A percentile compares a stretch with the other conserved stretches of the same genome.
Conservation (phyloP, 1,140 invertebrate species). For the Caenorhabditis latens region DNA sequence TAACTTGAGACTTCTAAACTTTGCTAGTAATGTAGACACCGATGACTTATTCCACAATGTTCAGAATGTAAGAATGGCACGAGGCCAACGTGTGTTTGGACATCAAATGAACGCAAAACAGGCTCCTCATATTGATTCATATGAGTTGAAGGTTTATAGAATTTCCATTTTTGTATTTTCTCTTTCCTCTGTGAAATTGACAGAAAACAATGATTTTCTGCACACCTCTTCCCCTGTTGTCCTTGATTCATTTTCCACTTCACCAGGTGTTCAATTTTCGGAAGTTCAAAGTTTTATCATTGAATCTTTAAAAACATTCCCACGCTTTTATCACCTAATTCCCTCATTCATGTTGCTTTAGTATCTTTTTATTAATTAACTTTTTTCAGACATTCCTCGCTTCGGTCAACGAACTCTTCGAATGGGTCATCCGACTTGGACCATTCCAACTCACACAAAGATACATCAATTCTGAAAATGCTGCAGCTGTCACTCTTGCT, state of each 20-base stretch:
- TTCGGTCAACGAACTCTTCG: conserved; percentile 32
- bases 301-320: too few relatives aligned
- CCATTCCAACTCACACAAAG: conserved; percentile 34
- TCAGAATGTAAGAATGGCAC: background rate
- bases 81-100: background rate
- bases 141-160: conserved; percentile 21
- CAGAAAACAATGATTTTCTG: background rate
- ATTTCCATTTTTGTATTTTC: background rate
- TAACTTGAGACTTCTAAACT: too few relatives aligned
- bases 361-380: background rate
- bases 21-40: too few relatives aligned
- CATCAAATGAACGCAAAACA: background rate
- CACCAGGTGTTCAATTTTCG: too few relatives aligned
- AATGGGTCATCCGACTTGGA: conserved; percentile 32
- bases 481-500: conserved; percentile 12
- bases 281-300: too few relatives aligned
- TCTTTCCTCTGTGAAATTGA: background rate
- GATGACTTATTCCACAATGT: background rate
- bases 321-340: background rate
- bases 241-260: background rate
- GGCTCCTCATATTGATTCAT: conserved; percentile 30
- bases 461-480: background rate
- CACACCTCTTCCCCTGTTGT: background rate
- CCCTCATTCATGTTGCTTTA: background rate
- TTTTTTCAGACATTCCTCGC: conserved; percentile 48